Evolutionary conservation across 2,113 vertebrate genomes (phyloP).

Genomic region (Ammodytes dubius): DNA sequence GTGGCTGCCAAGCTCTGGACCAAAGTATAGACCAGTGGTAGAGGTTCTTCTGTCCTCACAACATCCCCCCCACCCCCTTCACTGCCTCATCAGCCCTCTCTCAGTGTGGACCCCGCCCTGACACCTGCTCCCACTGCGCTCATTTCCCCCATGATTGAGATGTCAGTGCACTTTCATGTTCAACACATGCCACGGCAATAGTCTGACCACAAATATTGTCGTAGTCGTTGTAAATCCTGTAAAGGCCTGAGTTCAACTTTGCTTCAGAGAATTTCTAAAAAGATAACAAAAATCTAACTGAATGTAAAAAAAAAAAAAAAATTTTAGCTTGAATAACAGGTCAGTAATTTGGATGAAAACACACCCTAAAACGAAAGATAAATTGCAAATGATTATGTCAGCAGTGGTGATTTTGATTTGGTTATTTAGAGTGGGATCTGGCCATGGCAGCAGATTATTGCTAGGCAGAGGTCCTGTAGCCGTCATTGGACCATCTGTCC

Average conservation of each 20-base stretch:
- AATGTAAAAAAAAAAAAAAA: not conserved
- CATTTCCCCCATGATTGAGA: constrained; percentile 68
- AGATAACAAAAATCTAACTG: not conserved
- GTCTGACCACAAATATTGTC: constrained; percentile 9
- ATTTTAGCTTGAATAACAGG: not conserved
- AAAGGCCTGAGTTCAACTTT: not conserved
- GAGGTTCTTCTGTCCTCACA: constrained; percentile 11
- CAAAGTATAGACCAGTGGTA: not conserved
- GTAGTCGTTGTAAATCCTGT: not conserved
- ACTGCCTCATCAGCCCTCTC: constrained; percentile 33
- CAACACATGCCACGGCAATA: constrained; percentile 18
- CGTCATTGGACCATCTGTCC: constrained; percentile 75
- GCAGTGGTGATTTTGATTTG: constrained; percentile 52
- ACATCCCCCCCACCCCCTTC: constrained; percentile 29
- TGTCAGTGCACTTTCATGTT: constrained; percentile 44
- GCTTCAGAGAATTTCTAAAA: not conserved
- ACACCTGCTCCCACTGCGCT: constrained; percentile 73
- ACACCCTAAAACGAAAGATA: constrained; percentile 1
- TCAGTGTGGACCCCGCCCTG: constrained; percentile 60
- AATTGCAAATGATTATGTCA: constrained; percentile 45
- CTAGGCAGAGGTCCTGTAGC: constrained; percentile 61
- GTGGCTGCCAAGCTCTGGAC: constrained; percentile 39
- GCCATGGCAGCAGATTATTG: constrained; percentile 67
- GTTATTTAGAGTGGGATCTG: constrained; percentile 60
- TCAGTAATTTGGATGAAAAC: constrained; percentile 25